Base-by-base conservation (phyloP, 1,140 invertebrate species). In the Lethocerus indicus region DNA sequence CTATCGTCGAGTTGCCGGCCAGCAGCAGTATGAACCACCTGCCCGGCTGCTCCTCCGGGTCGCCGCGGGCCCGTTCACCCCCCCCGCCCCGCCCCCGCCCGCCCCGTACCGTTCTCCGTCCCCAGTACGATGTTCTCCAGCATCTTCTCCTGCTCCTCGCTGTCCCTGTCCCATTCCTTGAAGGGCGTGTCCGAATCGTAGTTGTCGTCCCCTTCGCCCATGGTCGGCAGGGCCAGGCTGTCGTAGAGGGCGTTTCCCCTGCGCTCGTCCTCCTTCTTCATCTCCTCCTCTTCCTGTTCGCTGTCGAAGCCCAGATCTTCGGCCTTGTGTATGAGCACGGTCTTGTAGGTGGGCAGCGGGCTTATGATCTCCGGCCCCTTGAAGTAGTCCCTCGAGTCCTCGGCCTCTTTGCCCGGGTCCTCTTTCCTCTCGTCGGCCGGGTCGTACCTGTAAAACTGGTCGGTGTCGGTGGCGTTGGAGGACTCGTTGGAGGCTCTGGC, bases 1-100 rank as follows among this genome's bases (percentile, higher is more conserved):
- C 63, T 16, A 64, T 61, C 4, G 61, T 64, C 5, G 61, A 58
- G 44, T 64, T 64, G 9, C 62, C 63, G 14, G 56, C 54, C 12
- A 63, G 50, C 9, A 62, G 46, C 5, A 63, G 49, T 13, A 62
- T 40, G 43, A 60, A 60, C 56, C 58, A 59, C 39, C 58, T 45
- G 41, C 41, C 53, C 25, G 46, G 28, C 16, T 14, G 36, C 23
- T 46, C n/a, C n/a, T n/a, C n/a, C n/a, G n/a, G n/a, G n/a, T n/a
- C n/a, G n/a, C n/a, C 43, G 51, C 27, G 29, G 52, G 37, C 16
- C 44, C 23, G 48, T 46, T 49, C 45, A 46, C 14, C 51, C 48
- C 5, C 35, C 47, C 2, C 45, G 47, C 42, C 18, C 14, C 43
- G 18, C 21, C 18, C 23, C 23, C 16, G 42, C 46, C 32, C 18